Conservation (phyloP, 2,888 invertebrate species). For the Trilocha varians region DNA sequence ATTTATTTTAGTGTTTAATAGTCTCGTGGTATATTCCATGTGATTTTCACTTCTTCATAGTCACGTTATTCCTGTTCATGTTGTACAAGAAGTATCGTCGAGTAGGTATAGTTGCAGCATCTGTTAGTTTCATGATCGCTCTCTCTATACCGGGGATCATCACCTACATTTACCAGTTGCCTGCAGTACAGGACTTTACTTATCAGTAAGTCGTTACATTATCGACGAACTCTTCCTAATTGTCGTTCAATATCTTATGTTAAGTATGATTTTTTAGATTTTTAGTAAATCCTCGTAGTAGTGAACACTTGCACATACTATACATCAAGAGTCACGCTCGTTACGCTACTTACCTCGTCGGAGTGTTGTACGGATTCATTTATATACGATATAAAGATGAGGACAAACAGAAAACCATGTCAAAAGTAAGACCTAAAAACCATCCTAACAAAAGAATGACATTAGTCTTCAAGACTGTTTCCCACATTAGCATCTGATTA, state of each 20-base stretch:
- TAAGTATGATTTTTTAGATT: slow-evolving; percentile 40
- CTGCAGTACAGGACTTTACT: slow-evolving; percentile 71
- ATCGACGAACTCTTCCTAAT: neutral
- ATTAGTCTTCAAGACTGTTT: no score
- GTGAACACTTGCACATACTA: slow-evolving; percentile 65
- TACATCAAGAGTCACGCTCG: slow-evolving; percentile 76
- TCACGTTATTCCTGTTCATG: slow-evolving; percentile 63
- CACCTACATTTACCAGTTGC: slow-evolving; percentile 60
- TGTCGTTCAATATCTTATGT: neutral
- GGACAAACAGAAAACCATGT: slow-evolving; percentile 27
- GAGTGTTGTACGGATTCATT: slow-evolving; percentile 69
- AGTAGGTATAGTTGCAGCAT: slow-evolving; percentile 45
- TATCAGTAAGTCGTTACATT: slow-evolving; percentile 54
- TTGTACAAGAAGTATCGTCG: slow-evolving; percentile 49
- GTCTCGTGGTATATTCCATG: slow-evolving; percentile 81
- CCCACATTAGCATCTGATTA: no score
- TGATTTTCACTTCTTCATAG: slow-evolving; percentile 78
- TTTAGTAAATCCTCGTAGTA: slow-evolving; percentile 60
- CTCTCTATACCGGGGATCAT: slow-evolving; percentile 65
- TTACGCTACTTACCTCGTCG: slow-evolving; percentile 72
- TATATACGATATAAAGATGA: slow-evolving; percentile 27
- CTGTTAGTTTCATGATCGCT: slow-evolving; percentile 43
- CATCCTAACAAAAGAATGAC: no score
- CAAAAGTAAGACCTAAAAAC: slow-evolving; percentile 26
- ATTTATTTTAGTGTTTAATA: slow-evolving; percentile 73